Evolutionary conservation across 92 coral and sea anemone species (phyloP).

Genomic region (Virgularia gustaviana): DNA sequence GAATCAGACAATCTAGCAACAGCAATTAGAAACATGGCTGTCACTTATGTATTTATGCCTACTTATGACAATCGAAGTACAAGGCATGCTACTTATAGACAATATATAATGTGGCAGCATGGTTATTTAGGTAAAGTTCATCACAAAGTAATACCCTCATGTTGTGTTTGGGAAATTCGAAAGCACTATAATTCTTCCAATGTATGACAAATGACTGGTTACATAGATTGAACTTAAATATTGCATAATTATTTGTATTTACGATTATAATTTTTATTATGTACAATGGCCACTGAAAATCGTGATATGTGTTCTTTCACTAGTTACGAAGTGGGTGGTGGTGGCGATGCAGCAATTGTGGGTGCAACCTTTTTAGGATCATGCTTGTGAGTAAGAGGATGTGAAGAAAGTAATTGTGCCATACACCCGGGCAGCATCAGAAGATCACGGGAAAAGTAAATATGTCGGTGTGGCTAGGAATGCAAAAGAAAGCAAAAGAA

Average conservation of each 20-base stretch:
- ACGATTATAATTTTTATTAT: not conserved
- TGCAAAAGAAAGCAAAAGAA: constrained; percentile 15
- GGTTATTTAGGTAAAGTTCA: constrained; percentile 32
- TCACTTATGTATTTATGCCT: constrained; percentile 33
- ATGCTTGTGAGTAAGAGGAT: constrained; percentile 11
- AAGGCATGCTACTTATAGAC: constrained; percentile 37
- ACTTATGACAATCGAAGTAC: constrained; percentile 23
- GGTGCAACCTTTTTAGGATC: constrained; percentile 26
- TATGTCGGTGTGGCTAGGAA: not conserved
- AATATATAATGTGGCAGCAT: constrained; percentile 37
- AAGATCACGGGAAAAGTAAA: not conserved
- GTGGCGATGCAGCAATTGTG: constrained; percentile 29
- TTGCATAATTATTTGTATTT: not conserved
- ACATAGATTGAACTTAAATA: constrained; percentile 8
- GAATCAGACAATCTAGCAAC: constrained; percentile 37
- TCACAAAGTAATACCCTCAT: constrained; percentile 20
- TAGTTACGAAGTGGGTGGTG: constrained; percentile 14
- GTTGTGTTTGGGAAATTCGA: constrained; percentile 28
- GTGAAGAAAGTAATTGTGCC: not conserved
- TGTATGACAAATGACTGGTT: constrained; percentile 37
- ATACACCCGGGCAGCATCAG: not conserved
- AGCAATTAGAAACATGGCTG: constrained; percentile 29
- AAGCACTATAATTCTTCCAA: constrained; percentile 22
- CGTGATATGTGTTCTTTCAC: constrained; percentile 27
- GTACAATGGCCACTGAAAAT: constrained; percentile 12